Evolutionary conservation across 2,113 vertebrate species (phyloP).

Genomic region (Speoplatyrhinus poulsoni): DNA sequence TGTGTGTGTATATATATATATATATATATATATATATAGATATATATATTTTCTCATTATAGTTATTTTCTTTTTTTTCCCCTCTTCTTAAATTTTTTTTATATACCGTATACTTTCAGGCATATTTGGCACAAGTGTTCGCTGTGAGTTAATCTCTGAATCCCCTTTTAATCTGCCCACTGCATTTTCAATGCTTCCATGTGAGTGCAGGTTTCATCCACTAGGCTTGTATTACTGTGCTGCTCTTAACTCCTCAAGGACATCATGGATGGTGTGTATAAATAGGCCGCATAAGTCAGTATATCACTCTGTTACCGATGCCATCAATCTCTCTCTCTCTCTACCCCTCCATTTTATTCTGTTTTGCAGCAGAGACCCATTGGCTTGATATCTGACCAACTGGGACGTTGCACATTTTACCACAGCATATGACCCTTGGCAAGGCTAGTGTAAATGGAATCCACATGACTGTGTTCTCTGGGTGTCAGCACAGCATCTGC

Average conservation of each 20-base stretch:
- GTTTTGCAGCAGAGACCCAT: background rate
- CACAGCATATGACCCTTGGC: constrained; percentile 6
- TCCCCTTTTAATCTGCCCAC: constrained; percentile 22
- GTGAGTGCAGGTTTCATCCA: constrained; percentile 1
- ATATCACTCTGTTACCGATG: constrained; percentile 26
- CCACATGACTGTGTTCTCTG: constrained; percentile 21
- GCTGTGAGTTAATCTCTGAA: constrained; percentile 14
- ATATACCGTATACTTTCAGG: too few species aligned
- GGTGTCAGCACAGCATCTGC: constrained; percentile 29
- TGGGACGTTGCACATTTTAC: constrained; percentile 10
- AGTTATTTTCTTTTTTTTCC: too few species aligned
- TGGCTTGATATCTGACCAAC: background rate
- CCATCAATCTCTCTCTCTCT: constrained; percentile 11
- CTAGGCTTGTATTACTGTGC: constrained; percentile 10
- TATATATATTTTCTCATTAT: too few species aligned
- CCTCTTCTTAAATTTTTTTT: too few species aligned
- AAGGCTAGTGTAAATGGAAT: constrained; percentile 16
- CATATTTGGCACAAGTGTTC: background rate
- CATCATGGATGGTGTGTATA: constrained; percentile 16
- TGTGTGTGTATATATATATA: too few species aligned
- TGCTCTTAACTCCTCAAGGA: constrained; percentile 21
- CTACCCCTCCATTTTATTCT: constrained; percentile 8
- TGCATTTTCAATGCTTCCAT: constrained; percentile 9
- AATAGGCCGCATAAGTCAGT: constrained; percentile 32
- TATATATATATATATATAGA: too few species aligned